Percentiles rank a stretch among this genome's conserved stretches.
phyloP scores from a whole-genome alignment of 2,113 vertebrate genomes.

The Chinchilla lanigera region DNA sequence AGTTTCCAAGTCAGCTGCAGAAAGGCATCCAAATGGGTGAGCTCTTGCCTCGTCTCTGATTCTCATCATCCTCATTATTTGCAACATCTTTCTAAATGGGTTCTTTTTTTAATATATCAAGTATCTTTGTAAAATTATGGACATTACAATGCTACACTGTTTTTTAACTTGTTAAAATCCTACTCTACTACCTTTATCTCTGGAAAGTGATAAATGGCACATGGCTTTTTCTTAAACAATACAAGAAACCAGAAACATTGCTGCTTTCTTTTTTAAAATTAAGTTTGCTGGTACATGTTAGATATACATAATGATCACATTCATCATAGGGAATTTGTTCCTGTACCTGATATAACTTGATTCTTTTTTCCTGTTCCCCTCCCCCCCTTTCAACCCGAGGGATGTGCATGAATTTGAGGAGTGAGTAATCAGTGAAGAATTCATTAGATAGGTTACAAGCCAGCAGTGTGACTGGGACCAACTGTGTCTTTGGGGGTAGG shows the following conservation, averaged over 20 bases:
- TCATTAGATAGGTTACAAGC: no score
- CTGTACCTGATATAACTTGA: neutral
- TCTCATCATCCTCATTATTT: neutral
- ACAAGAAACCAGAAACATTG: neutral
- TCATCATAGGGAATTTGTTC: neutral
- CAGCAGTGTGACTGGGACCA: neutral
- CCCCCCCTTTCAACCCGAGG: neutral
- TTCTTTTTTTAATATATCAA: neutral
- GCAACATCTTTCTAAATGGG: constrained; percentile 17
- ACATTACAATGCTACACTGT: neutral
- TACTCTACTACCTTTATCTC: neutral
- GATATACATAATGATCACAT: neutral
- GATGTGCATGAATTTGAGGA: neutral
- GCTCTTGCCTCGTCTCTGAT: neutral
- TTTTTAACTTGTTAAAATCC: neutral
- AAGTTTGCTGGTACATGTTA: neutral
- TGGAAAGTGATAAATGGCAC: neutral
- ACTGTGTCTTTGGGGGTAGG: neutral
- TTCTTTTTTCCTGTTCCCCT: neutral
- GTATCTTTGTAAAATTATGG: neutral
- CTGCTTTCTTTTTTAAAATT: neutral
- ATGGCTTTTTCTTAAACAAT: neutral
- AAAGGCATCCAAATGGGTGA: no score
- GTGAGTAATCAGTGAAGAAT: neutral
- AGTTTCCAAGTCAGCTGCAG: no score